Evolutionary conservation across 1,140 invertebrate genomes (phyloP), one percentile per base, ranked within the genome.

Genomic region (Chymomyza costata): DNA sequence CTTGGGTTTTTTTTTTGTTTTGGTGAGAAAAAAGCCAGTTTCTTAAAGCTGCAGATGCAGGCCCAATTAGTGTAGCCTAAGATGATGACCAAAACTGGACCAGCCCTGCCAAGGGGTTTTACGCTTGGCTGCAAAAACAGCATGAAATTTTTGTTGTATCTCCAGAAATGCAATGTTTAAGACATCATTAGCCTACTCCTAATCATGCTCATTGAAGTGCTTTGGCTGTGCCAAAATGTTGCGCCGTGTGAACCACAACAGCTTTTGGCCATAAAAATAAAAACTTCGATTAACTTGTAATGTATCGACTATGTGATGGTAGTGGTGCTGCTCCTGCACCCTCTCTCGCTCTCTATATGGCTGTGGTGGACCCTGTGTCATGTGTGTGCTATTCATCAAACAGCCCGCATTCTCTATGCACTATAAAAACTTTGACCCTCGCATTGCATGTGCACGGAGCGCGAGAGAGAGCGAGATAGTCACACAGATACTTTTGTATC

Each of bases 361-460:
- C n/a, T n/a, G n/a, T n/a, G n/a, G n/a, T n/a, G n/a, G n/a, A n/a
- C n/a, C n/a, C n/a, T n/a, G 44, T 25, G 21, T 25, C n/a, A 8
- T 8, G 21, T 5, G 21, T 25, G 21, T 25, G 54, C 60, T 64
- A 74, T 78, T 76, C 73, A 78, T 78, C 73, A 76, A 78, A 76
- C 54, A 55, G 54, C 73, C 71, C 71, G 71, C 71, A 76, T 76
- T 76, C 61, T 66, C 66, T 66, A 76, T 76, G 71, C 71, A 67
- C 71, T 78, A 80, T 80, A 80, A 78, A 78, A 78, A 67, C 71
- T 62, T 70, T 76, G 71, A 74, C 70, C 70, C 70, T 69, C 53
- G 59, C 54, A 48, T 34, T 28, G 46, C 44, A 38, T 62, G n/a
- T n/a, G n/a, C n/a, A n/a, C n/a, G n/a, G n/a, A n/a, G n/a, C n/a